phyloP scores from a whole-genome alignment of 2,113 vertebrate genomes.

The Pyxicephalus adspersus region DNA sequence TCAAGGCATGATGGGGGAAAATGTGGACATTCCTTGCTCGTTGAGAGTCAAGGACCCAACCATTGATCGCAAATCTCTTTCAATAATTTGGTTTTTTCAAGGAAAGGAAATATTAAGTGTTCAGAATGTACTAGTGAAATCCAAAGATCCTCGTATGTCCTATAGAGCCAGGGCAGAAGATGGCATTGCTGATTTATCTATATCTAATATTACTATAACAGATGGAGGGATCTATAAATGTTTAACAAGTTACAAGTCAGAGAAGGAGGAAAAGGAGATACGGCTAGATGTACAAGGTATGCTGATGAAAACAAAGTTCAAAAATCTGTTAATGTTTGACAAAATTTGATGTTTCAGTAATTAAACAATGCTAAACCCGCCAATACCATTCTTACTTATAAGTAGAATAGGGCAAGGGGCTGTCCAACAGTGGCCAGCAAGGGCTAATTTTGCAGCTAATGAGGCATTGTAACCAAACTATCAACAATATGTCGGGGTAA shows the following conservation, averaged over 20 bases:
- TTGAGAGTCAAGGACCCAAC: not conserved
- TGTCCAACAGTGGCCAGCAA: too few species aligned
- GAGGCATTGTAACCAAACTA: too few species aligned
- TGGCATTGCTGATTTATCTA: not conserved
- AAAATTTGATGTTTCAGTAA: too few species aligned
- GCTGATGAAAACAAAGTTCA: too few species aligned
- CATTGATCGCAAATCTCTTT: not conserved
- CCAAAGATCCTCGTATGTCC: not conserved
- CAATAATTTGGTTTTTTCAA: not conserved
- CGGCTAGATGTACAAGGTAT: constrained; percentile 19
- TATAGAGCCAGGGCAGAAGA: not conserved
- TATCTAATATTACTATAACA: not conserved
- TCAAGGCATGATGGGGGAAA: not conserved
- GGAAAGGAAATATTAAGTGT: not conserved
- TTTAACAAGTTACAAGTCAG: not conserved
- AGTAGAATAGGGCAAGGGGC: too few species aligned
- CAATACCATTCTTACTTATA: too few species aligned
- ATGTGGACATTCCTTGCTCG: constrained; percentile 9
- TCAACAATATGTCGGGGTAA: too few species aligned
- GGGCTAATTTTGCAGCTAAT: too few species aligned
- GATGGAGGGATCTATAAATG: constrained; percentile 29
- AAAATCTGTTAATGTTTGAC: too few species aligned
- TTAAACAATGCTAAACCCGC: too few species aligned
- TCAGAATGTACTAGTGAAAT: not conserved
- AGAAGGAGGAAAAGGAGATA: not conserved